Evolutionary conservation across 30 jellyfish, hydroid and myxozoan species (phyloP).

Genomic region (Clytia hemisphaerica): DNA sequence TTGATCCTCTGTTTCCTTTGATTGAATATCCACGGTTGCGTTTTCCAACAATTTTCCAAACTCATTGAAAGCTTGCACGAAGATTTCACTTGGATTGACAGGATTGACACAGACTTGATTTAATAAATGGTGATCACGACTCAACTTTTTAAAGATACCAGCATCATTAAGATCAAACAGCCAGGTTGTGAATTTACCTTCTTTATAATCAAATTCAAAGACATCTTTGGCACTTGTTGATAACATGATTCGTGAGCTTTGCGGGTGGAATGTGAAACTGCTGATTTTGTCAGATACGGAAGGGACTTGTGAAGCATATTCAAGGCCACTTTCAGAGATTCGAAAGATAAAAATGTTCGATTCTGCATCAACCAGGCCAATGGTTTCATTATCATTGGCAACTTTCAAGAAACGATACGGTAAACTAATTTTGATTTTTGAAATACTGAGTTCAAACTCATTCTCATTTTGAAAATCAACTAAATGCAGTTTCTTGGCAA

Average conservation of each 20-base stretch:
- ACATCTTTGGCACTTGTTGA: slow-evolving; percentile 33
- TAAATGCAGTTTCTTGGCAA: not conserved
- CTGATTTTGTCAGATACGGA: slow-evolving; percentile 10
- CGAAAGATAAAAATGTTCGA: slow-evolving; percentile 17
- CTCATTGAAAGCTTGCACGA: slow-evolving; percentile 40
- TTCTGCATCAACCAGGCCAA: slow-evolving; percentile 27
- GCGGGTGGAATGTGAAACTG: slow-evolving; percentile 56
- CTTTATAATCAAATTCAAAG: slow-evolving; percentile 24
- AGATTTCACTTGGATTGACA: slow-evolving; percentile 16
- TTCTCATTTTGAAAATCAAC: not conserved
- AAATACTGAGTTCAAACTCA: not conserved
- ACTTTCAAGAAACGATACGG: slow-evolving; percentile 31
- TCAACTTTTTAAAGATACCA: not conserved
- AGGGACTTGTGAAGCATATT: slow-evolving; percentile 31
- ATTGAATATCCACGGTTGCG: slow-evolving; percentile 4
- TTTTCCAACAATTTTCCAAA: slow-evolving; percentile 47
- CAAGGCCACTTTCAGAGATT: slow-evolving; percentile 2
- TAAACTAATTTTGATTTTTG: slow-evolving; percentile 5
- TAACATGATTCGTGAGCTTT: slow-evolving; percentile 11
- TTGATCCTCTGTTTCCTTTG: not conserved
- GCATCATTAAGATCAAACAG: slow-evolving; percentile 6
- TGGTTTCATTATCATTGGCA: slow-evolving; percentile 3
- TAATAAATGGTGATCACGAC: slow-evolving; percentile 3
- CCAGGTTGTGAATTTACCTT: slow-evolving; percentile 47
- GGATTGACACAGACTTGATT: slow-evolving; percentile 36